A percentile compares a stretch with the other conserved stretches of the same genome.
Conservation (phyloP, 2,113 vertebrate species). For the Melanerpes aurifrons region DNA sequence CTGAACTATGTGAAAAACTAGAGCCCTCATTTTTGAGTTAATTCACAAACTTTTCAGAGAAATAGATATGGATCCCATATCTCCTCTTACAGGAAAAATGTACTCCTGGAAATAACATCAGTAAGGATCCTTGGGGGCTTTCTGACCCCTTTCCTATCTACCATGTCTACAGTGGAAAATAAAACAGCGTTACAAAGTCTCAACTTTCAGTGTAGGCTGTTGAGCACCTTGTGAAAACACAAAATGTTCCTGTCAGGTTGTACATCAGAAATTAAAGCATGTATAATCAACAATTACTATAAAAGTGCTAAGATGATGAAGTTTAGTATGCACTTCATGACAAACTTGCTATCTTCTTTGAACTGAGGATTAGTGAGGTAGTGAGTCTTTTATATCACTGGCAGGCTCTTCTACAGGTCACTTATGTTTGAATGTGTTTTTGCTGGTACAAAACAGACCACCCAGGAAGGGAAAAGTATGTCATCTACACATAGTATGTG, state of each 20-base stretch:
- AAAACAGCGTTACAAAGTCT: background rate
- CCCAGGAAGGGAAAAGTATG: background rate
- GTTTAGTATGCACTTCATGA: background rate
- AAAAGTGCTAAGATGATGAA: background rate
- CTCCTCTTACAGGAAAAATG: background rate
- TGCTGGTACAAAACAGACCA: background rate
- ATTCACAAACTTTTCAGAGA: background rate
- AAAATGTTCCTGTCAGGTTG: background rate
- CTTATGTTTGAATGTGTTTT: background rate
- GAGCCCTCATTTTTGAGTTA: background rate
- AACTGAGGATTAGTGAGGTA: background rate
- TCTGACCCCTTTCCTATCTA: background rate
- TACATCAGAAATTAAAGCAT: background rate
- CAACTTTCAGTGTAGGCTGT: background rate
- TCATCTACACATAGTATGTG: background rate
- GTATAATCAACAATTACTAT: background rate
- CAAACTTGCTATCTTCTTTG: background rate
- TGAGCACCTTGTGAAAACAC: background rate
- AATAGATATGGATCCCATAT: background rate
- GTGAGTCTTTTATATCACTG: background rate
- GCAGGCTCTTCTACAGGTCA: background rate
- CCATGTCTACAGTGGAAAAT: no score
- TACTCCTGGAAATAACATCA: background rate
- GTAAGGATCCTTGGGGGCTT: background rate
- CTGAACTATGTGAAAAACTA: background rate